phyloP scores from a whole-genome alignment of 2,797 vertebrate species.

The Mormyrus proboscirostris region DNA sequence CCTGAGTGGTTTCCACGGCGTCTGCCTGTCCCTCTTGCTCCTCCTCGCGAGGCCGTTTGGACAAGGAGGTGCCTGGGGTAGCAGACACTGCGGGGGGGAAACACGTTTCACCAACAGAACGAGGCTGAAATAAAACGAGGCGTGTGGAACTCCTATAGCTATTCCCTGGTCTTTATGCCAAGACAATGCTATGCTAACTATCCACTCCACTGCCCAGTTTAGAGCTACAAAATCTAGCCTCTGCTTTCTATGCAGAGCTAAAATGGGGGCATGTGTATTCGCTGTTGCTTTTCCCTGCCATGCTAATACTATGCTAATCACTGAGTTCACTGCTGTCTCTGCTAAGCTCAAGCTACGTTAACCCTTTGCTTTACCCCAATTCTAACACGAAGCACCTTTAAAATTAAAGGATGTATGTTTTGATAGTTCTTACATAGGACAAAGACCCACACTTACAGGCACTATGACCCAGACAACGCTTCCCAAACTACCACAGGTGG shows the following conservation, averaged over 20 bases:
- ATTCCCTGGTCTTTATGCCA: neutral
- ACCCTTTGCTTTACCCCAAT: neutral
- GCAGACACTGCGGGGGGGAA: conserved; percentile 74
- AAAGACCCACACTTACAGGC: neutral
- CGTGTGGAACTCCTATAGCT: neutral
- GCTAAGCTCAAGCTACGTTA: neutral
- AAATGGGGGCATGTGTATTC: neutral
- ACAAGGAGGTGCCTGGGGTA: conserved; percentile 76
- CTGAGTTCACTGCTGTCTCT: neutral
- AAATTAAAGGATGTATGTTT: neutral
- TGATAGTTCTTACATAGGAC: neutral
- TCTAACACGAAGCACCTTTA: neutral
- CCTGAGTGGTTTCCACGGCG: conserved; percentile 70
- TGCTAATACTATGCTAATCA: neutral
- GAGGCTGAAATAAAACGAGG: neutral
- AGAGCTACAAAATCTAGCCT: neutral
- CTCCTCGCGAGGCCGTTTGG: conserved; percentile 86
- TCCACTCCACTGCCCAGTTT: neutral
- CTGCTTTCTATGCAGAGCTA: neutral
- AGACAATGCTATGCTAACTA: neutral
- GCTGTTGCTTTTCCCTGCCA: neutral
- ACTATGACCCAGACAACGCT: neutral
- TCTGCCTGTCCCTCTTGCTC: conserved; percentile 73
- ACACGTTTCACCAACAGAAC: neutral
- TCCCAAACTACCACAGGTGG: neutral